Evolutionary conservation across 2,888 invertebrate genomes (phyloP).

Genomic region (Aleiodes testaceus): DNA sequence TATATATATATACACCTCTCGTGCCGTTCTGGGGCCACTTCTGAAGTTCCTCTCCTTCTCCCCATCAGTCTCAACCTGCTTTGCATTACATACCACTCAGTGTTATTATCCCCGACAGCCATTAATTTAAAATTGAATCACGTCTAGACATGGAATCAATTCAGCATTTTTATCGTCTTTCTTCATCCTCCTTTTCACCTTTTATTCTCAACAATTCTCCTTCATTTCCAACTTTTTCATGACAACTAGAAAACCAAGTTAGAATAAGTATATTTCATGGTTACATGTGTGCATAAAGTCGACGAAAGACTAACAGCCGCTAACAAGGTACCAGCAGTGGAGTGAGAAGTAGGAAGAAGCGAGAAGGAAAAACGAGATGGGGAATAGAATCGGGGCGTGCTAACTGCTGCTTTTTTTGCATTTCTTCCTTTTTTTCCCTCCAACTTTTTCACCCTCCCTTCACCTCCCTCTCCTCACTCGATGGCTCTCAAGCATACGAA

Average conservation of each 20-base stretch:
- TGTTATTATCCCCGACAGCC: constrained; percentile 45
- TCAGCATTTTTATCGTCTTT: constrained; percentile 5
- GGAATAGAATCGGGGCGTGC: constrained; percentile 47
- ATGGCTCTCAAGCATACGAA: constrained; percentile 47
- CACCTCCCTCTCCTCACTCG: constrained; percentile 28
- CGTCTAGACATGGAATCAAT: constrained; percentile 42
- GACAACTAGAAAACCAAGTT: constrained; percentile 11
- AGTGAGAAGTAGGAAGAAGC: constrained; percentile 36
- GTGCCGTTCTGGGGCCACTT: constrained; percentile 16
- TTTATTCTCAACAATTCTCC: background rate
- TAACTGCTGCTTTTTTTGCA: constrained; percentile 45
- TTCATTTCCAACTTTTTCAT: background rate
- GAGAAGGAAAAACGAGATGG: constrained; percentile 40
- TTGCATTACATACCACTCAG: constrained; percentile 39
- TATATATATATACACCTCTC: constrained; percentile 22
- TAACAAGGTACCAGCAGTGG: constrained; percentile 57
- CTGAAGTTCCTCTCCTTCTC: constrained; percentile 11
- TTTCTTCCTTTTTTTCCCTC: background rate
- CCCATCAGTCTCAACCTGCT: constrained; percentile 39
- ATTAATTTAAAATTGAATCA: constrained; percentile 47
- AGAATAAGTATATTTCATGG: constrained; percentile 35
- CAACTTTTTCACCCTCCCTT: background rate
- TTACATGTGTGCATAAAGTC: constrained; percentile 42
- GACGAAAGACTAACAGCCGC: constrained; percentile 58
- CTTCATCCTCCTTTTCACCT: background rate